Evolutionary conservation across 2,888 invertebrate species (phyloP), one percentile per base, ranked within the genome.

Genomic region (Diabrotica balteata): DNA sequence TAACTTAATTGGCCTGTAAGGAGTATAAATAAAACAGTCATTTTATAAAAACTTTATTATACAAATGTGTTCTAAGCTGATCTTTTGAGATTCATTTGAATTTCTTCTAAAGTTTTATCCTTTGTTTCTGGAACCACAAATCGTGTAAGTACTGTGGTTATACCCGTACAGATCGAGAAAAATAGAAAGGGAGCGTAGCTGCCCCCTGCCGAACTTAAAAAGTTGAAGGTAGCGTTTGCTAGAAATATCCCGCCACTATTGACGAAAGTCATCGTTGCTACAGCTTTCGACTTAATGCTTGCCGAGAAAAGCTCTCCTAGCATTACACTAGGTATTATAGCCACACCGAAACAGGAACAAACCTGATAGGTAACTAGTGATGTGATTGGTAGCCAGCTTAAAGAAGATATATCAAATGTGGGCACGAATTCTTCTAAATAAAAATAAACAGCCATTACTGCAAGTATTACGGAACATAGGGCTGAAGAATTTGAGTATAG

Each of bases 71-170:
- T 32, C 32, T 32, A 4, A 32, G 5, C 32, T 32, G 32, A 32
- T 32, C 5, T 32, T 32, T 32, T 32, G 32, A 32, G 32, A 32
- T 32, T 8, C 7, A 81, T 80, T 69, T 83, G 83, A 58, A 83
- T 82, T 73, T 83, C 80, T 63, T 81, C 81, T 32, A 83, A 72
- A 7, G 81, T 80, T 66, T 80, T 82, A 4, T 81, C 82, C 72
- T 78, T 80, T 2, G 82, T 83, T 71, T 83, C 82, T 1, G 82
- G 82, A 47, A 83, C 72, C 63, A 77, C 72, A 70, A 70, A 80
- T 65, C 77, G 76, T 6, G 79, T 73, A 61, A 77, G 71, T 44
- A 79, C 59, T 6, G 76, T 71, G n/a, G 75, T 73, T 8, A 77
- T 7, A 49, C 80, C 76, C 49, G 76, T 76, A 52, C 73, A 73